These are phyloP conservation scores for Drosophila meridionalis DNA, from an alignment of 2,888 invertebrate species.

Conservation along the genomic window DNA sequence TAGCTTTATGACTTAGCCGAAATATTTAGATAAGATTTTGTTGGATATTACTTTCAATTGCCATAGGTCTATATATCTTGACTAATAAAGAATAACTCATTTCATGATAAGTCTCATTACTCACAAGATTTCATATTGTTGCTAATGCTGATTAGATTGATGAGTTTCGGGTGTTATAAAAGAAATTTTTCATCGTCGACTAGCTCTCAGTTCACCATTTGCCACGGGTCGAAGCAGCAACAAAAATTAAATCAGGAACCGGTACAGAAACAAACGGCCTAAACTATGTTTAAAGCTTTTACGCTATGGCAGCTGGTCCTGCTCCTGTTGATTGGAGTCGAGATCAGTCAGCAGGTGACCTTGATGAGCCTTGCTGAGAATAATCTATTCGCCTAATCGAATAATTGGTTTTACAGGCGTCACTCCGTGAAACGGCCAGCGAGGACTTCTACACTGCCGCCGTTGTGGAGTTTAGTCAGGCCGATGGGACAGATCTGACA, in stretches of 20 bases:
- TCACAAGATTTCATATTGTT: not conserved
- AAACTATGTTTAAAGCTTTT: not conserved
- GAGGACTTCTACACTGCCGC: constrained; percentile 7
- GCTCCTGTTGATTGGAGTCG: not conserved
- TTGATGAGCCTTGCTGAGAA: not conserved
- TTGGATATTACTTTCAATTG: not conserved
- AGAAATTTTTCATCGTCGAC: not conserved
- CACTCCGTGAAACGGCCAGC: not conserved
- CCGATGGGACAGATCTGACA: constrained; percentile 9
- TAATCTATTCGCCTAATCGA: not conserved
- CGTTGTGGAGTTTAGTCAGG: constrained; percentile 9
- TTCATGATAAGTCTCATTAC: not conserved
- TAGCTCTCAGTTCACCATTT: not conserved
- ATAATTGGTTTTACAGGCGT: not conserved
- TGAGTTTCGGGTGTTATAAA: constrained; percentile 1
- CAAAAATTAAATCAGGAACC: not conserved
- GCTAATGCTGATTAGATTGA: not conserved
- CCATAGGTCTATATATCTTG: not conserved
- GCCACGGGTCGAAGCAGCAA: not conserved
- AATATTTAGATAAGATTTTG: constrained; percentile 2
- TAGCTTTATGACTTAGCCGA: not conserved
- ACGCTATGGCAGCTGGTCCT: not conserved
- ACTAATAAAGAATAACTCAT: constrained; percentile 2
- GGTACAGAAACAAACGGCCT: not conserved
- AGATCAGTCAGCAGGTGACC: not conserved